phyloP scores from a whole-genome alignment of 1,140 invertebrate species.

The Coenobita brevimanus region DNA sequence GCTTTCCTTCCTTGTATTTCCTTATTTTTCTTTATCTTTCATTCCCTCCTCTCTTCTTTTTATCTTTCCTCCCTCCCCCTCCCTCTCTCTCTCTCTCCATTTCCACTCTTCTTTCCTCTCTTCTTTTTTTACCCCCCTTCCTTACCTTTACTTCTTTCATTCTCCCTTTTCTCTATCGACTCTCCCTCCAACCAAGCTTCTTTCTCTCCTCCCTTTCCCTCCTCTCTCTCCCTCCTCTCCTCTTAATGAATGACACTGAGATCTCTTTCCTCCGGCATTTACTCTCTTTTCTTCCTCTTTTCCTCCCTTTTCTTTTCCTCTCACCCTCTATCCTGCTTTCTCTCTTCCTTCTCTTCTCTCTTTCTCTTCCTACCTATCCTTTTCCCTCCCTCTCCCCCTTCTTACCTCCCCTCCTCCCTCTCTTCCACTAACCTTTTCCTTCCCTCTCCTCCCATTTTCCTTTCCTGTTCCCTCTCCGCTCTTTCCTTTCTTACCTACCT shows the following conservation, averaged over 20 bases:
- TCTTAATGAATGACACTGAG: background rate
- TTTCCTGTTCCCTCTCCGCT: background rate
- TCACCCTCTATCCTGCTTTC: background rate
- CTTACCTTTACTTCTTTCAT: too few relatives aligned
- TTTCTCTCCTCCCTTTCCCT: background rate
- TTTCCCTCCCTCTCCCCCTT: too few relatives aligned
- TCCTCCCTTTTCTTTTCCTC: slow-evolving; percentile 1
- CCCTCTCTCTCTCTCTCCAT: too few relatives aligned
- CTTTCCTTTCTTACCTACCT: background rate
- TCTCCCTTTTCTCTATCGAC: too few relatives aligned
- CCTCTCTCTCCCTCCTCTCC: background rate
- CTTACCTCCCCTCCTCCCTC: background rate
- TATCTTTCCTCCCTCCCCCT: too few relatives aligned
- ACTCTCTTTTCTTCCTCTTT: background rate
- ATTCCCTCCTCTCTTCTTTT: too few relatives aligned
- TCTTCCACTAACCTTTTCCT: background rate
- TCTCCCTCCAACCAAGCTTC: too few relatives aligned
- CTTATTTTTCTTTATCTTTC: too few relatives aligned
- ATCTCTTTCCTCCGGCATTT: background rate
- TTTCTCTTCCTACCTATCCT: background rate
- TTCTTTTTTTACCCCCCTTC: too few relatives aligned
- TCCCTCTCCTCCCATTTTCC: background rate
- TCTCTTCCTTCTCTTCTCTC: too few relatives aligned
- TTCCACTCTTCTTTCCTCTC: too few relatives aligned
- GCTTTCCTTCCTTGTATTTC: background rate